phyloP scores from a whole-genome alignment of 2,888 invertebrate species.

The Acanthosepion esculentum region DNA sequence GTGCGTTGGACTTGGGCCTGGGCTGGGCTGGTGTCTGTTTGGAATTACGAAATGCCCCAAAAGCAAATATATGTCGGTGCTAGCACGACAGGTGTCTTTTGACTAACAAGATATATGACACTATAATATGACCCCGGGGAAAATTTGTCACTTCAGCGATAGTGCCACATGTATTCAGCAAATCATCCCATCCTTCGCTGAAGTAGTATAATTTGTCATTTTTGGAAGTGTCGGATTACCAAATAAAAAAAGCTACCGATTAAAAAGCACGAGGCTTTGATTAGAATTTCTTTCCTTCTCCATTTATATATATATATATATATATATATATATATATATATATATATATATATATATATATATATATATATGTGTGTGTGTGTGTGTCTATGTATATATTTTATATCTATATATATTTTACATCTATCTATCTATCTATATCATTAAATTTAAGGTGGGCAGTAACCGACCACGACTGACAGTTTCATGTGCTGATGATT shows the following conservation, averaged over 20 bases:
- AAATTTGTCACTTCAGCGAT: neutral
- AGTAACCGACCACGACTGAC: too few species aligned
- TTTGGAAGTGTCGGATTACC: neutral
- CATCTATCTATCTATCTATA: too few species aligned
- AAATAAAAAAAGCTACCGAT: neutral
- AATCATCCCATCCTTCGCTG: neutral
- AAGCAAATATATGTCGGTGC: neutral
- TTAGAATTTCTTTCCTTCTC: too few species aligned
- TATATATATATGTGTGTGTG: too few species aligned
- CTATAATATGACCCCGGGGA: neutral
- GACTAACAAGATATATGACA: neutral
- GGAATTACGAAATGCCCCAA: neutral
- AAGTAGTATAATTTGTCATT: neutral
- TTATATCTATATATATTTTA: too few species aligned
- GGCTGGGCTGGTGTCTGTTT: neutral
- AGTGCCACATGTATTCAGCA: neutral
- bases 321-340: too few species aligned
- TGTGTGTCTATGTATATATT: too few species aligned
- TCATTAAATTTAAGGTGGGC: too few species aligned
- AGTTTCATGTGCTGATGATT: too few species aligned
- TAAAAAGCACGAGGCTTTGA: neutral
- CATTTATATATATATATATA: too few species aligned
- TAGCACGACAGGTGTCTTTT: conserved; percentile 2
- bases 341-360: too few species aligned
- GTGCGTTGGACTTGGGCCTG: neutral